Conservation (phyloP, 2,797 vertebrate species). For the Epinephelus awoara region DNA sequence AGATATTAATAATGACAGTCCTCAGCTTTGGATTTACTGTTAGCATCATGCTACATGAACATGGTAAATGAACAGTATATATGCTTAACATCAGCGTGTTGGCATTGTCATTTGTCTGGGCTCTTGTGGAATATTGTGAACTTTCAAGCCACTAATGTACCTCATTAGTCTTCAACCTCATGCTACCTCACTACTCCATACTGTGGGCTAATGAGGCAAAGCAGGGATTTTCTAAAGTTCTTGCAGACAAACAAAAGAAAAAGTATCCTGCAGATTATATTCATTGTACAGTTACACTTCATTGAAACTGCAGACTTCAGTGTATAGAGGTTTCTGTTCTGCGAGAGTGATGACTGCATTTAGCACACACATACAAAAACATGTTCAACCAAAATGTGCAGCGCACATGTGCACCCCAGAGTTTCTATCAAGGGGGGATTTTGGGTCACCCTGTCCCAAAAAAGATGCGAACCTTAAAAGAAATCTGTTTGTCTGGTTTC, state of each 20-base stretch:
- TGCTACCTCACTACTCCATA: background rate
- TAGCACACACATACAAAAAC: background rate
- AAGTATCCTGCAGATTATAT: too few species aligned
- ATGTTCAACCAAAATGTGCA: background rate
- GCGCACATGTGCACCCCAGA: background rate
- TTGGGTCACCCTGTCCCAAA: background rate
- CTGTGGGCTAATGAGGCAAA: background rate
- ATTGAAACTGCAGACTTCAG: too few species aligned
- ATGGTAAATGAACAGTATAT: too few species aligned
- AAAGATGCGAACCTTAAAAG: background rate
- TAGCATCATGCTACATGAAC: too few species aligned
- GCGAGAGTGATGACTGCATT: background rate
- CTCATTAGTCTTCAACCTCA: constrained; percentile 16
- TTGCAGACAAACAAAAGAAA: background rate
- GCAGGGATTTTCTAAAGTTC: background rate
- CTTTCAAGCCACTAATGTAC: constrained; percentile 6
- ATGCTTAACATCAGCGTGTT: background rate
- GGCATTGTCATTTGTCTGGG: background rate
- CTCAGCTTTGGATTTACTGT: too few species aligned
- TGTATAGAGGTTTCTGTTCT: background rate
- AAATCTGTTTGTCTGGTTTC: constrained; percentile 17
- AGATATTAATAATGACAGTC: too few species aligned
- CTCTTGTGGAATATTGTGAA: background rate
- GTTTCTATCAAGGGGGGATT: background rate
- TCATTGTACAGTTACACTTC: too few species aligned